A percentile compares a stretch with the other conserved stretches of the same genome.
phyloP scores from a whole-genome alignment of 2,797 vertebrate species.

The Centropyge bicolor region DNA sequence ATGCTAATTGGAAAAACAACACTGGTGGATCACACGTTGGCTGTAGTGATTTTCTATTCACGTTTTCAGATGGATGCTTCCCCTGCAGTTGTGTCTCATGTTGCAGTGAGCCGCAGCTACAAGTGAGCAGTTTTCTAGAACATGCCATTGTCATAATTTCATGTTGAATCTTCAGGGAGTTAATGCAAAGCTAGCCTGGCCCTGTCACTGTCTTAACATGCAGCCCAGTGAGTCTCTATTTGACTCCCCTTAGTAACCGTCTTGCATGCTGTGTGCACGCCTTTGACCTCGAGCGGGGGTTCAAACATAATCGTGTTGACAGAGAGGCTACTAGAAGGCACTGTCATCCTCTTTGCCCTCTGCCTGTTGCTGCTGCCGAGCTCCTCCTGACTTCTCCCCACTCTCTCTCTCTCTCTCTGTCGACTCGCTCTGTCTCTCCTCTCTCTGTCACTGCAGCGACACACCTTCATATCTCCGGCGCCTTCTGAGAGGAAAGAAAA shows the following conservation, averaged over 20 bases:
- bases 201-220: slow-evolving; percentile 7
- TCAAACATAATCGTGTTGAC: slow-evolving; percentile 77
- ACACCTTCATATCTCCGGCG: slow-evolving; percentile 52
- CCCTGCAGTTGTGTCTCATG: slow-evolving; percentile 41
- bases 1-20: slow-evolving; percentile 54
- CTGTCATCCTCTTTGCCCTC: slow-evolving; percentile 76
- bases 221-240: slow-evolving; percentile 36
- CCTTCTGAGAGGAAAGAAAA: slow-evolving; percentile 17
- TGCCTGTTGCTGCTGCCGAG: slow-evolving; percentile 76
- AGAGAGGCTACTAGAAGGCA: slow-evolving; percentile 73
- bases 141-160: slow-evolving; percentile 43
- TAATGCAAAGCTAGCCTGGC: slow-evolving; percentile 22
- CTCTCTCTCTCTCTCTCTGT: slow-evolving; percentile 51
- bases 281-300: slow-evolving; percentile 68
- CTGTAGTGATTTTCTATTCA: slow-evolving; percentile 37
- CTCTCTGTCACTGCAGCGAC: slow-evolving; percentile 52
- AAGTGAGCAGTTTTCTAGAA: slow-evolving; percentile 22
- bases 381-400: slow-evolving; percentile 52
- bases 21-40: slow-evolving; percentile 26
- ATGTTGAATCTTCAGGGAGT: slow-evolving; percentile 43
- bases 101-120: slow-evolving; percentile 24
- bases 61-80: slow-evolving; percentile 32
- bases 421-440: slow-evolving; percentile 40
- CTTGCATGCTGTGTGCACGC: slow-evolving; percentile 61
- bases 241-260: slow-evolving; percentile 47